Base-by-base conservation (phyloP, 2,113 vertebrate species). In the Siphamia tubifer region DNA sequence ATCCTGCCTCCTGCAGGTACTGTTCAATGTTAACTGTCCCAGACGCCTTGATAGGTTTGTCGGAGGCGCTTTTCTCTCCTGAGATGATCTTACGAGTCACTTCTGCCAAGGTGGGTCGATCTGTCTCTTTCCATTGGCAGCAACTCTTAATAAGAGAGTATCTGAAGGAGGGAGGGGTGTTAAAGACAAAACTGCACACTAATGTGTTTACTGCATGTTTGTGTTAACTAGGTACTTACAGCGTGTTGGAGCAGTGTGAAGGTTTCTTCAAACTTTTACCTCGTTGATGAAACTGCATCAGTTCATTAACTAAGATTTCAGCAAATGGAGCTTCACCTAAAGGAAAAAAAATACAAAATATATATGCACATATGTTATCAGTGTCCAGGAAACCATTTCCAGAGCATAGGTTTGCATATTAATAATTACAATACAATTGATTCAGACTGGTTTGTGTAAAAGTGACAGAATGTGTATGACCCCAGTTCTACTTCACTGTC, bases 291-390 rank as follows among this genome's bases (percentile, higher is more conserved):
- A 95, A 87, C 52, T 94, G 92, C 3, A 99, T 85, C 0, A 99
- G 95, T 45, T 93, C 93, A 45, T 69, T 85, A n/a, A 93, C 86
- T 1, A 90, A 79, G 35, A 98, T 87, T 53, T 98, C 95, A 44
- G 96, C 92, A 79, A 96, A 98, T 0, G 97, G 97, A 45, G 94
- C 95, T 53, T 96, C 95, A 69, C 96, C 97, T 99, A 80, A 34
- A 64, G 12, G n/a, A n/a, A 54, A 19, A 38, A 49, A 40, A 55
- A 23, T 1, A 17, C 35, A 2, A 30, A 8, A 58, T 6, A 10
- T 27, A 47, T n/a, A n/a, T n/a, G n/a, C n/a, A n/a, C n/a, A n/a
- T n/a, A n/a, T n/a, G n/a, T n/a, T n/a, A n/a, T n/a, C n/a, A n/a
- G n/a, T n/a, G n/a, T n/a, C n/a, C n/a, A n/a, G n/a, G n/a, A n/a